Conservation (phyloP, 2,888 invertebrate genomes). For the Eupithecia exiguata region DNA sequence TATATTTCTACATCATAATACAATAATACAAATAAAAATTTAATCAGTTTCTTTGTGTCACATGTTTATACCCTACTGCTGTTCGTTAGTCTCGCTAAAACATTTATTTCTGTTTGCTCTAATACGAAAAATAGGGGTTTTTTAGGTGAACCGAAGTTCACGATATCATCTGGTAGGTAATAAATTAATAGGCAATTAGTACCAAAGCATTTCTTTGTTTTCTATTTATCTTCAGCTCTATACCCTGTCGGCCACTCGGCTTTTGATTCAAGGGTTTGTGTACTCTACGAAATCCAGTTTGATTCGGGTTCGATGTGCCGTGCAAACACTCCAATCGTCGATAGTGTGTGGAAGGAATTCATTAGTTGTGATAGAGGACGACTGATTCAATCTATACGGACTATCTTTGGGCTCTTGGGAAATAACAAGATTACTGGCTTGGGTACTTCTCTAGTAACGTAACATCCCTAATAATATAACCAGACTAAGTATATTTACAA, state of each 20-base stretch:
- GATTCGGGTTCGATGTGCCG: constrained; percentile 29
- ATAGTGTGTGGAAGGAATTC: constrained; percentile 30
- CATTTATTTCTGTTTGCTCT: too few relatives aligned
- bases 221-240: not conserved
- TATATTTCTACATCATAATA: too few relatives aligned
- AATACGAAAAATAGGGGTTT: too few relatives aligned
- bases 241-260: constrained; percentile 1
- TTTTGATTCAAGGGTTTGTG: constrained; percentile 30
- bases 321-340: constrained; percentile 30
- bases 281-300: constrained; percentile 29
- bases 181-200: not conserved
- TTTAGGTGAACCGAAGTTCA: too few relatives aligned
- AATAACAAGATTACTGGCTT: constrained; percentile 25
- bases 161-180: not conserved
- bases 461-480: not conserved
- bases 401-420: constrained; percentile 21
- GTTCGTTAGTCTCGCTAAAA: too few relatives aligned
- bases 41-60: too few relatives aligned
- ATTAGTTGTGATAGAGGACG: constrained; percentile 33
- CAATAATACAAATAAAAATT: too few relatives aligned
- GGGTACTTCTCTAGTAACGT: not conserved
- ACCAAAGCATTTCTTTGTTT: too few relatives aligned
- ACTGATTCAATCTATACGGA: constrained; percentile 30
- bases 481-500: not conserved
- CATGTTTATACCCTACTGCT: too few relatives aligned